phyloP scores from a whole-genome alignment of 2,888 invertebrate species.

The Phania funesta region DNA sequence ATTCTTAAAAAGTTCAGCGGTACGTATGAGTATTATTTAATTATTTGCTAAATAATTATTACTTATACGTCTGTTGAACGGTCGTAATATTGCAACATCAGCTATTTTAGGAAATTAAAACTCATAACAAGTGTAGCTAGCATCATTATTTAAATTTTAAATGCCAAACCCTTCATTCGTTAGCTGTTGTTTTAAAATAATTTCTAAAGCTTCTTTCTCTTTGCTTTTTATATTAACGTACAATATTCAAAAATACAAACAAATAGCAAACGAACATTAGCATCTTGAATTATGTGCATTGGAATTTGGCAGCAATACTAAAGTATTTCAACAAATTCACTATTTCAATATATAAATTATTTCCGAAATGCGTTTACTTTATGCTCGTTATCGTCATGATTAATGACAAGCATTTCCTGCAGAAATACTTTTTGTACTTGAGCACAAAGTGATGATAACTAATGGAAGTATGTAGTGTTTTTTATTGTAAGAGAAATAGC shows the following conservation, averaged over 20 bases:
- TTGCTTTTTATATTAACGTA: too few relatives aligned
- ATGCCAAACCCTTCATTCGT: too few relatives aligned
- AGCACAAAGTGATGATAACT: not conserved
- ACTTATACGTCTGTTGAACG: too few relatives aligned
- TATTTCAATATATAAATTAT: constrained; percentile 53
- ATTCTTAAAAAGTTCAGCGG: too few relatives aligned
- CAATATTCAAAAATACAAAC: not conserved
- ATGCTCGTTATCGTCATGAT: constrained; percentile 41
- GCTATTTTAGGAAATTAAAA: too few relatives aligned
- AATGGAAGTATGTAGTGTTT: not conserved
- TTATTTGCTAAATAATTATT: not conserved
- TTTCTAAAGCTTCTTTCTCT: too few relatives aligned
- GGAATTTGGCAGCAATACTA: constrained; percentile 1
- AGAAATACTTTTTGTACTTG: constrained; percentile 6
- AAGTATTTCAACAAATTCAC: constrained; percentile 24
- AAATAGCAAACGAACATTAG: not conserved
- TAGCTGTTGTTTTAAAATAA: too few relatives aligned
- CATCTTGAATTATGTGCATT: not conserved
- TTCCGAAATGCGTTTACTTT: constrained; percentile 58
- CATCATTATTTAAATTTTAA: too few relatives aligned
- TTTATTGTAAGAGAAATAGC: not conserved
- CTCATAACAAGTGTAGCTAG: too few relatives aligned
- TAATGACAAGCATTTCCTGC: constrained; percentile 40
- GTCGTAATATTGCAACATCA: too few relatives aligned
- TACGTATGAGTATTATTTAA: not conserved